Evolutionary conservation across 2,113 vertebrate species (phyloP), one percentile per base, ranked within the genome.

Genomic region (Malurus alboscapulatus): DNA sequence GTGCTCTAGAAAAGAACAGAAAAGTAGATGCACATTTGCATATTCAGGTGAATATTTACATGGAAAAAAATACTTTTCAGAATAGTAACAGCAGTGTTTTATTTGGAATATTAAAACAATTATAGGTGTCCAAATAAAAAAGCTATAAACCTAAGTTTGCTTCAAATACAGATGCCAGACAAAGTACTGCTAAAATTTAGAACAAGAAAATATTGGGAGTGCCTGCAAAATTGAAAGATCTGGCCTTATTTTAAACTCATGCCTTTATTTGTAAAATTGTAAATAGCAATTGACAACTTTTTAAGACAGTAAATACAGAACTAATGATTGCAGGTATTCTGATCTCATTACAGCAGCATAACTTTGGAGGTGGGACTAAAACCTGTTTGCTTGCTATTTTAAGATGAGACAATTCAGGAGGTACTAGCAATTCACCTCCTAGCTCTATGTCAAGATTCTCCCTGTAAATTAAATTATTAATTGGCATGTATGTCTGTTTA

Each of bases 401-500:
- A 92, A 96, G 84, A 85, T 88, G 85, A 96, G 77, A 17, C 13
- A 85, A 87, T 88, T 87, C 88, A 95, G 78, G 82, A 96, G 86
- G 48, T 92, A 63, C 78, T 95, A 93, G 76, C 85, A 94, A 85
- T 93, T 95, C 86, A 94, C 87, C 62, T 97, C 87, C 95, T 92
- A 97, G 94, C 90, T 97, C 69, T 84, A 67, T 96, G 94, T 97
- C 94, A 94, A 97, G 96, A 94, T 96, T 97, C 74, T 93, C 71
- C 76, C 93, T 95, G 96, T 94, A 96, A 97, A 97, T 98, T 97
- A 97, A 98, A 97, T 97, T 97, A 98, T 97, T 97, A 97, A 97
- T 97, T 97, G 97, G 93, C 96, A 84, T 97, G 96, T 94, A 84
- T 97, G 97, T 92, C 92, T 96, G 94, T 96, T 97, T 97, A 93